phyloP scores from a whole-genome alignment of 1,140 invertebrate genomes.

The Elymnias hypermnestra region DNA sequence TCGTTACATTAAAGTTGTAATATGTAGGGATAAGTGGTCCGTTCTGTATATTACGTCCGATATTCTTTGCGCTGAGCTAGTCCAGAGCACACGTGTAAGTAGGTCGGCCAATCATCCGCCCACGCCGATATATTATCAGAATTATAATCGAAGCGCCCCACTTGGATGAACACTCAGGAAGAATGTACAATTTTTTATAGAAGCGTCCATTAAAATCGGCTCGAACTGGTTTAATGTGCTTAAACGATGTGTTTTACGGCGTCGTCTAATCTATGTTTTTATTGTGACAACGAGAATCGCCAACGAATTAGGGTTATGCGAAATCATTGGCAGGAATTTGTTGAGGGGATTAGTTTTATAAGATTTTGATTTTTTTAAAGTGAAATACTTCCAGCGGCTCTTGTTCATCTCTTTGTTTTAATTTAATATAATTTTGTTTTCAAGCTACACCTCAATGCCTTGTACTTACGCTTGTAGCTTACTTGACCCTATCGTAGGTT shows the following conservation, averaged over 20 bases:
- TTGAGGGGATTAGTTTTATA: constrained; percentile 1
- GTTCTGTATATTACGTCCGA: neutral
- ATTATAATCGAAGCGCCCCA: constrained; percentile 8
- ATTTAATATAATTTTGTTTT: too few relatives aligned
- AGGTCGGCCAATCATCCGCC: constrained; percentile 19
- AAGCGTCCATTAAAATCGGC: neutral
- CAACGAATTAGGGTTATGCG: constrained; percentile 2
- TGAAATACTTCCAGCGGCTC: too few relatives aligned
- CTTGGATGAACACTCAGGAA: constrained; percentile 18
- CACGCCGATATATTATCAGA: constrained; percentile 17
- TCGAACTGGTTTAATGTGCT: neutral
- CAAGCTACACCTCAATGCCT: too few relatives aligned
- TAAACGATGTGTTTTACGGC: constrained; percentile 1
- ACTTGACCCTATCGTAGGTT: too few relatives aligned
- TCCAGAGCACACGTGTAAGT: constrained; percentile 13
- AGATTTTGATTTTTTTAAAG: too few relatives aligned
- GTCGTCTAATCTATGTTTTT: constrained; percentile 3
- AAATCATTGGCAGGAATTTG: constrained; percentile 1
- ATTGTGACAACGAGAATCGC: constrained; percentile 4
- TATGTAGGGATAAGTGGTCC: neutral
- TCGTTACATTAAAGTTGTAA: too few relatives aligned
- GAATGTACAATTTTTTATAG: constrained; percentile 6
- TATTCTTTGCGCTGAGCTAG: constrained; percentile 9
- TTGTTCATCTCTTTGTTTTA: too few relatives aligned
- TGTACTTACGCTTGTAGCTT: too few relatives aligned